A percentile compares a stretch with the other conserved stretches of the same genome.
These are phyloP conservation scores for Rhagium mordax DNA, from an alignment of 2,888 invertebrate genomes.

Conservation along the genomic window DNA sequence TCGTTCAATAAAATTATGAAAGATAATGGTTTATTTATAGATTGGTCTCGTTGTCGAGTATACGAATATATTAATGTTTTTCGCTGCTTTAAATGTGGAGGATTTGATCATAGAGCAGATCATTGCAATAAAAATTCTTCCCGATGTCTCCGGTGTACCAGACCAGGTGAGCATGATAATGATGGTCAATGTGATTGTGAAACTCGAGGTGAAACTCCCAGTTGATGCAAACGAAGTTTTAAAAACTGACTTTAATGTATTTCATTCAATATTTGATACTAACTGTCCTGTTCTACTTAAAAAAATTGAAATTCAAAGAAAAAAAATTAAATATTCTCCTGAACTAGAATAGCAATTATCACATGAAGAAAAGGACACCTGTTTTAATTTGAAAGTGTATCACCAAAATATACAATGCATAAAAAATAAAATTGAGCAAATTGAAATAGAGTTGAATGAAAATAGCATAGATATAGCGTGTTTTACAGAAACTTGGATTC, in stretches of 20 bases:
- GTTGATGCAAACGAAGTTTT: neutral
- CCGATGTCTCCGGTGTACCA: neutral
- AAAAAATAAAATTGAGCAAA: too few relatives aligned
- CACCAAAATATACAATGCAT: too few relatives aligned
- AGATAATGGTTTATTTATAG: slow-evolving; percentile 11
- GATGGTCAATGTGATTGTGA: neutral
- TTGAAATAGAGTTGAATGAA: too few relatives aligned
- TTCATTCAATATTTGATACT: neutral
- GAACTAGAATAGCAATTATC: too few relatives aligned
- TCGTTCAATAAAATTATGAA: slow-evolving; percentile 15
- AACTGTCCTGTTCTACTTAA: neutral
- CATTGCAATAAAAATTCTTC: neutral
- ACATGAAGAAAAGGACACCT: too few relatives aligned
- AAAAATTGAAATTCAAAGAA: neutral
- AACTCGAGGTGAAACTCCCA: neutral
- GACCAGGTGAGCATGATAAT: neutral
- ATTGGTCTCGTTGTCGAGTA: slow-evolving; percentile 7
- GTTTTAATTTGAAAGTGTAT: too few relatives aligned
- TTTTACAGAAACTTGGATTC: too few relatives aligned
- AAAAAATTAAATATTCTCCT: neutral
- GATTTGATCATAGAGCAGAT: slow-evolving; percentile 10
- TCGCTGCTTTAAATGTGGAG: slow-evolving; percentile 21
- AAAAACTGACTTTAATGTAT: neutral
- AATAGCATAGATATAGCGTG: too few relatives aligned
- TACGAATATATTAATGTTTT: slow-evolving; percentile 20